Base-by-base conservation (phyloP, 2,888 invertebrate species). In the Lycia hirtaria region DNA sequence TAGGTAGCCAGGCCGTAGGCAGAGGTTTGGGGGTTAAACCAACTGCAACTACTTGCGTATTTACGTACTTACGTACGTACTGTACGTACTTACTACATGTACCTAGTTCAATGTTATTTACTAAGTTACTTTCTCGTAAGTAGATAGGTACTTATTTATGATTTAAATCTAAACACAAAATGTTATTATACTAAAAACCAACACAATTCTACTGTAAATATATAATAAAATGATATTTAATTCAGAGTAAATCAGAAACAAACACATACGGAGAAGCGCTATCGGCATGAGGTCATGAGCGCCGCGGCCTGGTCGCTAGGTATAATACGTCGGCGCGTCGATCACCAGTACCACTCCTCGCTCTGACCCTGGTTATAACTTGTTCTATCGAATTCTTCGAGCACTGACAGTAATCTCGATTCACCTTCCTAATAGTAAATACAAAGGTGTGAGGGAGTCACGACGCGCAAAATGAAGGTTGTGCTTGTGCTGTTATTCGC, bases 261-360 rank as follows among this genome's bases (percentile, higher is more conserved):
- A 73, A 76, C 68, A 14, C 44, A 30, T 76, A 75, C 71, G 64
- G 65, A 78, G 77, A 78, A 74, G 58, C 60, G 76, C 75, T 85
- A 85, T 85, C 85, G 58, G 72, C 68, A 65, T 78, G 79, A 86
- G 86, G 85, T 86, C 85, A 81, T 56, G 44, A 33, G 32, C 22
- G 7, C 45, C 48, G 65, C 53, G 61, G 62, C 78, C 77, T 86
- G 87, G 85, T 87, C 84, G 74, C 62, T 61, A 62, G 61, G 64
- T 55, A 60, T 40, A 60, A 35, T 41, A 17, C 56, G 30, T 22
- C 58, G 54, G 47, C 56, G 10, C 57, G 22, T 28, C 38, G 58
- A n/a, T 28, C 58, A 54, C 54, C 62, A 48, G 53, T 62, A 57
- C 43, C 60, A 45, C 47, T 61, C 53, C 56, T 71, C 69, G 15